Base-by-base conservation (phyloP, 2,888 invertebrate species). In the Schizaphis graminum region DNA sequence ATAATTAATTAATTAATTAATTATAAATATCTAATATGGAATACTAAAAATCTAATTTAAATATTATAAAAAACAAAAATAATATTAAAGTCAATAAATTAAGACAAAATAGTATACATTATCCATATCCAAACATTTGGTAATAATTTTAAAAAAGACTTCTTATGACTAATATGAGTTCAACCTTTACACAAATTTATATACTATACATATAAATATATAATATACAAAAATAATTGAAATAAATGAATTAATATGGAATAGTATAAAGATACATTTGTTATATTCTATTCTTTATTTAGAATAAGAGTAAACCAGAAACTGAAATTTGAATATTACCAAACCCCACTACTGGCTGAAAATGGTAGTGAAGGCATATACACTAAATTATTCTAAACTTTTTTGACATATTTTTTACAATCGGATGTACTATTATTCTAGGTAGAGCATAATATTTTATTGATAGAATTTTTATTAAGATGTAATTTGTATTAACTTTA, bases 1-100 rank as follows among this genome's bases (percentile, higher is more conserved):
- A 95, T 84, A 85, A 77, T 44, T 44, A 92, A 35, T 53, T 3
- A 44, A 89, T 53, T 41, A 41, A 56, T 44, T 44, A 44, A 44
- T 44, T 35, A 21, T 7, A n/a, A 11, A n/a, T 67, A 67, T 67
- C 4, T 67, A n/a, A n/a, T n/a, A 67, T 67, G 5, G 35, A 67
- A 67, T 67, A 16, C n/a, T 67, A 67, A 67, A 67, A 67, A 67
- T 16, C 13, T 67, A n/a, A 61, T 67, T 67, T 67, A n/a, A n/a
- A n/a, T n/a, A 67, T 67, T 67, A 13, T n/a, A 67, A n/a, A 67
- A n/a, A 67, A n/a, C 28, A 67, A n/a, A n/a, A n/a, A 67, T n/a
- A 61, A 61, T 67, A n/a, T 67, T 67, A 67, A 1, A 0, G 4
- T 13, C 13, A n/a, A 44, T 3, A 3, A 44, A 3, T 44, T 44